Base-by-base conservation (phyloP, 1,140 invertebrate species). In the Drosophila guanche region DNA sequence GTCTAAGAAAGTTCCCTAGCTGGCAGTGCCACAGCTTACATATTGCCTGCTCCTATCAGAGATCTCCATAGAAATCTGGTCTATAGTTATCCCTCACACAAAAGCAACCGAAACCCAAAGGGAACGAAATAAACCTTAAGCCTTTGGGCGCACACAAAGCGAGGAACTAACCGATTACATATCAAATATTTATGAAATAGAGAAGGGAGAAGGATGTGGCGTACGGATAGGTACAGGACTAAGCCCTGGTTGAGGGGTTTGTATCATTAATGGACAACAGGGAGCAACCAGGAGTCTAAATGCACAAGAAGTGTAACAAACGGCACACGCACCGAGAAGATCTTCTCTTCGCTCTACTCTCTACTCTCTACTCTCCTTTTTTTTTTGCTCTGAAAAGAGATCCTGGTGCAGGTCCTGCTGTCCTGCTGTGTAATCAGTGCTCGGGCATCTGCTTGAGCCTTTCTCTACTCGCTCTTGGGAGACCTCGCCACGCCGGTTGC, bases 261-360 rank as follows among this genome's bases (percentile, higher is more conserved):
- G 83, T 79, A 86, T 77, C 83, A 86, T 86, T 86, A 86, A 86
- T 74, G 53, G 60, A 70, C 45, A 70, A 70, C 66, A 61, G 55
- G 79, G 63, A 85, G 45, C 66, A 62, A 46, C 68, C 74, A 63
- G 69, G 54, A 68, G 76, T 42, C 63, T 78, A 84, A 81, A 75
- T 62, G 77, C 58, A 74, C 46, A 73, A 72, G 78, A 86, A 83
- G 83, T 86, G 83, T 86, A 86, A 76, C 83, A 86, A 86, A 50
- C 83, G 78, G 83, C 83, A 88, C 84, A 88, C 84, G 81, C 54
- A 72, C 65, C 55, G 57, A 61, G 57, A 55, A 58, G 61, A 55
- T 40, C 50, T 45, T 47, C 40, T 52, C 40, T 20, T 14, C 10
- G 51, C 5, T 1, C 7, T 20, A 7, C 3, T 10, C 23, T 10